phyloP scores from a whole-genome alignment of 2,888 invertebrate genomes.

The Homarus gammarus region DNA sequence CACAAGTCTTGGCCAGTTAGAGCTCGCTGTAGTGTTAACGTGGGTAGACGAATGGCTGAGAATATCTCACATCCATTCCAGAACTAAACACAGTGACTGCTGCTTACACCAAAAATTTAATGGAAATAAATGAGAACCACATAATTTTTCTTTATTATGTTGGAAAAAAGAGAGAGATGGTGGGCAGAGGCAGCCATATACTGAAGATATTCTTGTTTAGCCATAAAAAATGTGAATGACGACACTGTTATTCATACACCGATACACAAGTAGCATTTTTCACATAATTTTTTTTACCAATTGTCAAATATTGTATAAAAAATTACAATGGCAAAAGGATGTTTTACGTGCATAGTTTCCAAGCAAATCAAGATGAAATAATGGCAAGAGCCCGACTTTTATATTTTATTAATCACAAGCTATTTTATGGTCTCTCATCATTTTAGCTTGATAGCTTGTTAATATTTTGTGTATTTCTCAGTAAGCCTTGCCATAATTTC shows the following conservation, averaged over 20 bases:
- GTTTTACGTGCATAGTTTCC: neutral
- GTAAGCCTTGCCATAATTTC: conserved; percentile 28
- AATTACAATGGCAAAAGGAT: conserved; percentile 16
- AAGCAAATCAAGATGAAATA: conserved; percentile 20
- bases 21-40: neutral
- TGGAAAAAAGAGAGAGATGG: neutral
- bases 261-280: neutral
- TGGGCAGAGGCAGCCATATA: neutral
- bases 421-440: neutral
- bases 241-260: neutral
- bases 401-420: neutral
- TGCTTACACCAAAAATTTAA: neutral
- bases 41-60: neutral
- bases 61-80: neutral
- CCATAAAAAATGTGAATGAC: neutral
- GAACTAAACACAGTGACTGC: conserved; percentile 4
- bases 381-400: conserved; percentile 29
- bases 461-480: neutral
- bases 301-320: conserved; percentile 16
- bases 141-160: neutral
- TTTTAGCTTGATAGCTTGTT: neutral
- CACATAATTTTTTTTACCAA: neutral
- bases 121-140: neutral
- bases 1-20: neutral
- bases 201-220: neutral